phyloP scores from a whole-genome alignment of 2,113 vertebrate genomes.

The Neotoma lepida region DNA sequence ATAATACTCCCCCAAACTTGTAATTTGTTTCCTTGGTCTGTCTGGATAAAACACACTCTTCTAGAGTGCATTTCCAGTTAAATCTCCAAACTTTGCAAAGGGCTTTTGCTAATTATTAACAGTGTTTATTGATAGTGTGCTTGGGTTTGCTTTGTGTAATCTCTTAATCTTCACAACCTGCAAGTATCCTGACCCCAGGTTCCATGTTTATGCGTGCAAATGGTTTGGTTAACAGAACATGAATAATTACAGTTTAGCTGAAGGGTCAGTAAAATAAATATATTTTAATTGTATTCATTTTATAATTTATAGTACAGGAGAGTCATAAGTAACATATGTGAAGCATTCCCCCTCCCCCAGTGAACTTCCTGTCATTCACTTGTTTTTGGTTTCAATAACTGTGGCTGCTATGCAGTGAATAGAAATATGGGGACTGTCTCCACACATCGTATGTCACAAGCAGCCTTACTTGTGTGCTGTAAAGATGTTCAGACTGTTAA shows the following conservation, averaged over 20 bases:
- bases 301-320: conserved; percentile 14
- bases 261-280: neutral
- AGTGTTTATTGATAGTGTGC: neutral
- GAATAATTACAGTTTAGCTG: neutral
- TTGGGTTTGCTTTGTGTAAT: neutral
- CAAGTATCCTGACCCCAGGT: neutral
- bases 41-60: neutral
- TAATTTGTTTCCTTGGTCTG: neutral
- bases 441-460: no score
- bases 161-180: neutral
- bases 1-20: neutral
- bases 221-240: neutral
- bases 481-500: neutral
- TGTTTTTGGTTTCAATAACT: conserved; percentile 33
- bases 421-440: conserved; percentile 11
- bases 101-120: conserved; percentile 4
- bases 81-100: neutral
- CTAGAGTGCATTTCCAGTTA: neutral
- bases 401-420: neutral
- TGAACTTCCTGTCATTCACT: neutral
- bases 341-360: neutral
- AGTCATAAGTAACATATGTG: neutral
- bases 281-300: conserved; percentile 20
- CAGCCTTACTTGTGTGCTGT: neutral
- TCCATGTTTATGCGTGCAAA: neutral